Conservation (phyloP, 2,797 vertebrate genomes). For the Echeneis naucrates region DNA sequence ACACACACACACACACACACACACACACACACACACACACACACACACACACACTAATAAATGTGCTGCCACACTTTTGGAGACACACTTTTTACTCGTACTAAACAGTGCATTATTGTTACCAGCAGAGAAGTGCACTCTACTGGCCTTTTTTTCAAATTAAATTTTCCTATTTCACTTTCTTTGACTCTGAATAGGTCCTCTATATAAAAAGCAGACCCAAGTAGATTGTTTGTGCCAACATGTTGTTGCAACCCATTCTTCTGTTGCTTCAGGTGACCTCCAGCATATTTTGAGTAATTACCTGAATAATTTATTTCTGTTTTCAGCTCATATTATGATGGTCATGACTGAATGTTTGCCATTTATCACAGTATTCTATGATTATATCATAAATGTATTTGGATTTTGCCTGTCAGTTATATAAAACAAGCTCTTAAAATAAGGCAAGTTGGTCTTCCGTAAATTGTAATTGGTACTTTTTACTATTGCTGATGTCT, state of each 20-base stretch:
- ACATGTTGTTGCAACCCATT: too few relatives aligned
- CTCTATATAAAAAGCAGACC: too few relatives aligned
- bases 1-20: neutral
- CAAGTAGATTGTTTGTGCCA: too few relatives aligned
- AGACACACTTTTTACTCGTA: conserved; percentile 6
- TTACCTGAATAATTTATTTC: too few relatives aligned
- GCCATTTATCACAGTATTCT: neutral
- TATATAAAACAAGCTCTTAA: neutral
- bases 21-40: conserved; percentile 19
- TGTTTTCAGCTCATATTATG: too few relatives aligned
- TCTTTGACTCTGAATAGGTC: neutral
- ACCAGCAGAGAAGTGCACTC: conserved; percentile 11
- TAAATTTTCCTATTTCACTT: neutral
- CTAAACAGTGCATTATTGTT: conserved; percentile 23
- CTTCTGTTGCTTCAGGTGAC: too few relatives aligned
- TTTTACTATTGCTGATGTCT: neutral
- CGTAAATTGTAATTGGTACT: neutral
- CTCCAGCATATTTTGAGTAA: too few relatives aligned
- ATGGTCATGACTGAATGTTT: neutral
- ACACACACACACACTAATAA: neutral
- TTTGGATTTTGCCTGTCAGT: neutral
- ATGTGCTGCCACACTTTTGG: neutral
- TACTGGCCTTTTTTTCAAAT: conserved; percentile 3
- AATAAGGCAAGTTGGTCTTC: neutral
- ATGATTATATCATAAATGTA: neutral